These are phyloP conservation scores for Spialia ferax DNA, from an alignment of 2,888 invertebrate genomes.

Conservation along the genomic window DNA sequence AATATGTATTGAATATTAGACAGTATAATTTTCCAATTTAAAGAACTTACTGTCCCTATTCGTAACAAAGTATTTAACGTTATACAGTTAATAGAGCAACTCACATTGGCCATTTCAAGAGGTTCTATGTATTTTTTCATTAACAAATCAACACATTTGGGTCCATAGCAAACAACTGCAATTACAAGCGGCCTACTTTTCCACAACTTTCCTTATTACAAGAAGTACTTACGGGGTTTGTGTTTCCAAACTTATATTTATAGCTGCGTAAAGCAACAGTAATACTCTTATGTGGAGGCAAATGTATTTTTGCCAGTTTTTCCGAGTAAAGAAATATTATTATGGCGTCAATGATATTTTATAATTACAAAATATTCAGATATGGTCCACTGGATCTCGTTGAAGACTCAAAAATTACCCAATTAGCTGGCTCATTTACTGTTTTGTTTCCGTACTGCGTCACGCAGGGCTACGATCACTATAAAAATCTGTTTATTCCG, in stretches of 20 bases:
- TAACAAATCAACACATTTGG: slow-evolving; percentile 30
- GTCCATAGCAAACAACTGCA: slow-evolving; percentile 23
- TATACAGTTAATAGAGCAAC: slow-evolving; percentile 9
- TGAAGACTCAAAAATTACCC: too few species aligned
- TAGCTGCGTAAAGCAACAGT: slow-evolving; percentile 5
- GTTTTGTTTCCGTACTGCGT: too few species aligned
- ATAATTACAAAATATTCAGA: too few species aligned
- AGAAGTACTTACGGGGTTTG: slow-evolving; percentile 22
- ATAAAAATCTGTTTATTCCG: background rate
- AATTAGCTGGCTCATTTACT: too few species aligned
- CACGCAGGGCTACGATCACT: too few species aligned
- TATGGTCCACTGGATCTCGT: too few species aligned
- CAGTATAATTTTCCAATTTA: too few species aligned
- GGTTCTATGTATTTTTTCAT: slow-evolving; percentile 21
- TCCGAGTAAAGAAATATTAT: too few species aligned
- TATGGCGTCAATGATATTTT: too few species aligned
- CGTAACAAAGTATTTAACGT: too few species aligned
- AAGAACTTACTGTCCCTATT: too few species aligned
- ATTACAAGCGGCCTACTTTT: slow-evolving; percentile 23
- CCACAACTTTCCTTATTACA: slow-evolving; percentile 31
- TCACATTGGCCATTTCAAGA: slow-evolving; percentile 10
- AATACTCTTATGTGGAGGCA: background rate
- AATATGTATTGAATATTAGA: too few species aligned
- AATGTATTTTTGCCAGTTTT: slow-evolving; percentile 14
- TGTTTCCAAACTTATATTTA: slow-evolving; percentile 34